Evolutionary conservation across 2,113 vertebrate species (phyloP), one percentile per base, ranked within the genome.

Genomic region (Pantherophis guttatus): DNA sequence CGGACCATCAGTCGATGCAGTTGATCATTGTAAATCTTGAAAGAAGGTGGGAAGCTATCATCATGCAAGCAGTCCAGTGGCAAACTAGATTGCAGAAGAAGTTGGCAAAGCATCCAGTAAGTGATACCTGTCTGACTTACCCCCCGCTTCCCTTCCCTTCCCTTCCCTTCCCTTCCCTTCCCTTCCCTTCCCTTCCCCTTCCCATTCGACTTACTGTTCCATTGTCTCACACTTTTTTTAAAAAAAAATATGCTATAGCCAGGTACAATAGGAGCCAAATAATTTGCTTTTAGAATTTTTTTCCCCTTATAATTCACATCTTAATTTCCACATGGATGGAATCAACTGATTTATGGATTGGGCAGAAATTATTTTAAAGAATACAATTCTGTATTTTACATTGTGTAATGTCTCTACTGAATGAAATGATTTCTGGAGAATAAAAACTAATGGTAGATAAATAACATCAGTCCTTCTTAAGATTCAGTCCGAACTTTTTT

Each of bases 1-100:
- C 98, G 10, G 98, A 99, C 96, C 98, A 98, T 87, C 98, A 99
- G 97, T 98, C 98, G 92, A 98, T 99, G 97, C 98, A 99, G 97
- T 70, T 99, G 96, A 98, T 99, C 92, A 99, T 98, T 0, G 98
- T 99, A 93, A 99, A 99, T 97, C 98, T 99, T 39, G 99, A 99
- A 97, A 98, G 99, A 92, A 97, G 99, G 93, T 99, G 99, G 99
- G 99, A 99, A 97, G 99, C 99, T 92, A 99, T 99, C 93, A 98
- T 99, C 96, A 99, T 99, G 99, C 99, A 99, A 97, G 98, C 98
- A 55, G 98, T 99, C 96, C 99, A 99, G 97, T 99, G 99, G 99
- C 99, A 99, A 97, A 98, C 98, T 81, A 96, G 98, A 87, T 98
- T 99, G 85, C 98, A 98, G 96, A 98, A 97, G 93, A 98, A 97